Conservation (phyloP, 2,113 vertebrate genomes). For the Ranitomeya variabilis region DNA sequence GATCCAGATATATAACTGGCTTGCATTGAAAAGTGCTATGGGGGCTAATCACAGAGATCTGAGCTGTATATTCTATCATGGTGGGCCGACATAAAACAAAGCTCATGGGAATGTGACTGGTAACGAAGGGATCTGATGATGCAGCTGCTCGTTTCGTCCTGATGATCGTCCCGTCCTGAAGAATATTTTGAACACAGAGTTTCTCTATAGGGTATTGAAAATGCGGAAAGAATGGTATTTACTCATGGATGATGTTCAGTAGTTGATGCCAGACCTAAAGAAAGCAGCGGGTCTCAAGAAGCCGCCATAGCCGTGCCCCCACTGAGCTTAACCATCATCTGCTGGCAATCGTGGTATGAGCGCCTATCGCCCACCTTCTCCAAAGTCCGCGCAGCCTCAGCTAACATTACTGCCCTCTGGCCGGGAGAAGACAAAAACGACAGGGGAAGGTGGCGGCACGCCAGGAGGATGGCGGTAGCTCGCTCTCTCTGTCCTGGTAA, state of each 20-base stretch:
- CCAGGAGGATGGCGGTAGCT: conserved; percentile 92
- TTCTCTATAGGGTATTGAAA: not conserved
- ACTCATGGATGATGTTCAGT: not conserved
- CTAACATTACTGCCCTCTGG: conserved; percentile 88
- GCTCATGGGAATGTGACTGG: not conserved
- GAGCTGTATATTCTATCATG: not conserved
- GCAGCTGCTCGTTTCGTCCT: not conserved
- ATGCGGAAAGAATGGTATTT: not conserved
- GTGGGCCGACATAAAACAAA: not conserved
- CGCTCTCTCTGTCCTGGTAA: conserved; percentile 89
- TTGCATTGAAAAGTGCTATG: not conserved
- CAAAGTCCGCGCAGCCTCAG: conserved; percentile 92
- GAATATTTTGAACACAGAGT: not conserved
- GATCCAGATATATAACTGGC: too few relatives aligned
- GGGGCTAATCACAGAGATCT: not conserved
- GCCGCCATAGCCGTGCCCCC: conserved; percentile 91
- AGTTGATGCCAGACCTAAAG: not conserved
- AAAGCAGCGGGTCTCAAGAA: conserved; percentile 70
- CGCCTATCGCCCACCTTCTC: conserved; percentile 95
- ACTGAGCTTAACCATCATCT: conserved; percentile 90
- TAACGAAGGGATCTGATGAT: not conserved
- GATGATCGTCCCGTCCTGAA: not conserved
- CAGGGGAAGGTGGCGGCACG: conserved; percentile 92
- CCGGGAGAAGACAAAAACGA: conserved; percentile 91
- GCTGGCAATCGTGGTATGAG: conserved; percentile 92